Evolutionary conservation across 2,113 vertebrate species (phyloP), one percentile per base, ranked within the genome.

Genomic region (Myiozetetes cayanensis): DNA sequence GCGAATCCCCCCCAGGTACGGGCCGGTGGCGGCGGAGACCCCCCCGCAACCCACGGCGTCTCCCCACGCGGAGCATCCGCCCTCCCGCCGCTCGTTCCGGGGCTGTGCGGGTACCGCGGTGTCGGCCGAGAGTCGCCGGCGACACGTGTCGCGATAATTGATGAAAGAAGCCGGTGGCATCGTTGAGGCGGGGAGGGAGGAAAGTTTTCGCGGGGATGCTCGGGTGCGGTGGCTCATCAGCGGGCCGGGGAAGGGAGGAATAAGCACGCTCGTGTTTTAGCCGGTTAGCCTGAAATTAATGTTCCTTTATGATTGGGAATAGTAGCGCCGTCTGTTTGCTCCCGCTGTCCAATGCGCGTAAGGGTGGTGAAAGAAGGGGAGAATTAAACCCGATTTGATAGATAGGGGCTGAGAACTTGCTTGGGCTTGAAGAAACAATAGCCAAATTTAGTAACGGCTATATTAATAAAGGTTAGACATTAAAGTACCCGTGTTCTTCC

Each of bases 1-100:
- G 96, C 94, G 85, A 98, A 97, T 97, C 94, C 88, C 92, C 78
- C 93, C 86, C 76, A 53, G 81, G 53, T 83, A 78, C 59, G 72
- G 77, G 55, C 70, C 52, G 66, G 39, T 74, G 44, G 23, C 27
- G 77, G 62, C 67, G 50, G 87, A 61, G 35, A 65, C 67, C 55
- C 55, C 55, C 79, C 28, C 76, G 52, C 35, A 74, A 70, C 50
- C 56, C 62, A 17, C 85, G 80, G 67, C 49, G 66, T 67, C 52
- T 44, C 76, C 71, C 71, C 39, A 7, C 28, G 52, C 41, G 41
- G 87, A 63, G 35, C 84, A 49, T 50, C 50, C 78, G 43, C 61
- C 80, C 82, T 47, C 17, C 37, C 70, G 84, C 70, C 85, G 71
- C 8, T 89, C 78, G 37, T 52, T 47, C 46, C 56, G 56, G 55